Base-by-base conservation (phyloP, 2,888 invertebrate genomes). In the Drosophila putrida region DNA sequence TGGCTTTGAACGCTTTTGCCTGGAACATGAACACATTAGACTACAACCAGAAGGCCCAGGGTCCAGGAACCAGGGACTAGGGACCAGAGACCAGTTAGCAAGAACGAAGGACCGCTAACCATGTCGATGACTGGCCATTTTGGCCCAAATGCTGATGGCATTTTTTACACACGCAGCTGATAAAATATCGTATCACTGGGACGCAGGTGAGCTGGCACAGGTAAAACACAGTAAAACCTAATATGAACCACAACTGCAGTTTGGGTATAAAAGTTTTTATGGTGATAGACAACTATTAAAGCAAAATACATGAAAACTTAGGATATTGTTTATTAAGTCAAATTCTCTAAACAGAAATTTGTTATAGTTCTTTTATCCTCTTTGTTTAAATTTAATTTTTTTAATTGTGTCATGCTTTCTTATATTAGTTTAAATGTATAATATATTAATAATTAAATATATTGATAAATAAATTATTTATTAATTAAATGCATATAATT, bases 21-120 rank as follows among this genome's bases (percentile, higher is more conserved):
- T 60, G 71, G 66, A 47, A 78, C 81, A 81, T 70, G 55, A 68
- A 51, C 87, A 87, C 84, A 84, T 87, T 87, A 87, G 84, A 80
- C 78, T 54, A 67, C 67, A 60, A 76, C 60, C 51, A 60, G 60
- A 49, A 73, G 74, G 62, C 59, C 58, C 51, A 59, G 31, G 27
- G 9, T 38, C 15, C 28, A n/a, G 41, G 33, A 41, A 35, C 44
- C 68, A 20, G 20, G 20, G 20, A 20, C 20, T 20, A 20, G 20
- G 46, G 65, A 58, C 54, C 47, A n/a, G 15, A 20, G 15, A 54
- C 36, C 44, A 38, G 15, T 5, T 11, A 47, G 57, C 47, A 41
- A 35, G 27, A 9, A 43, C n/a, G 36, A n/a, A 47, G 33, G 44
- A 35, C 44, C 68, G 64, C 63, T 73, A 73, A 62, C 73, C 77